phyloP scores from a whole-genome alignment of 2,797 vertebrate genomes.

The Craterocephalus amniculus region DNA sequence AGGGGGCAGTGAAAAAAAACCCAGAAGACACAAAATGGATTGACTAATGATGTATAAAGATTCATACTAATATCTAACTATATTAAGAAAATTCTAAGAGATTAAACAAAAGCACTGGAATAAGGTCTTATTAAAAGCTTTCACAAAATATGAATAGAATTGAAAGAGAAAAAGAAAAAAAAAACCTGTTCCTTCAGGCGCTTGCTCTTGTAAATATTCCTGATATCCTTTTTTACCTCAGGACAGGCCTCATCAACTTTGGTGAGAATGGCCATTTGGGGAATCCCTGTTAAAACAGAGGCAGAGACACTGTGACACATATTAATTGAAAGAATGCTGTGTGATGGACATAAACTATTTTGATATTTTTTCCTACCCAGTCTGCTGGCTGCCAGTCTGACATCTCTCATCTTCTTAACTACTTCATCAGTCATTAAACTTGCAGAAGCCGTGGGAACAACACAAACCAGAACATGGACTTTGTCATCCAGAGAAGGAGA shows the following conservation, averaged over 20 bases:
- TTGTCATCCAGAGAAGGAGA: background rate
- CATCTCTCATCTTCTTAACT: constrained; percentile 13
- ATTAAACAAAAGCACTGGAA: no score
- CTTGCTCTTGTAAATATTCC: constrained; percentile 6
- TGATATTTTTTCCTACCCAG: constrained; percentile 24
- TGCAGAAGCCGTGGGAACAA: background rate
- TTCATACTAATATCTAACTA: no score
- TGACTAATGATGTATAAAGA: no score
- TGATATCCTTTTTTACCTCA: constrained; percentile 6
- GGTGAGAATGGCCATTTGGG: constrained; percentile 54
- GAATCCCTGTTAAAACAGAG: constrained; percentile 14
- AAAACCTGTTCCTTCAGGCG: constrained; percentile 19
- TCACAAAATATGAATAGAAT: no score
- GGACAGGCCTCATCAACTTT: constrained; percentile 53
- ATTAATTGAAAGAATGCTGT: no score
- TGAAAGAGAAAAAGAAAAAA: no score
- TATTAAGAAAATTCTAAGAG: no score
- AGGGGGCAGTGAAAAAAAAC: no score
- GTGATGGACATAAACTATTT: background rate
- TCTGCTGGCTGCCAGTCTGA: constrained; percentile 30
- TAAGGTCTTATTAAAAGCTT: no score
- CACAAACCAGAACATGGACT: constrained; percentile 49
- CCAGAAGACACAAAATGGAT: no score
- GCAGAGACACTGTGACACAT: background rate
- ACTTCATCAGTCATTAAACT: rapidly evolving